These are phyloP conservation scores for Lypha dubia DNA, from an alignment of 2,888 invertebrate genomes.

Conservation along the genomic window DNA sequence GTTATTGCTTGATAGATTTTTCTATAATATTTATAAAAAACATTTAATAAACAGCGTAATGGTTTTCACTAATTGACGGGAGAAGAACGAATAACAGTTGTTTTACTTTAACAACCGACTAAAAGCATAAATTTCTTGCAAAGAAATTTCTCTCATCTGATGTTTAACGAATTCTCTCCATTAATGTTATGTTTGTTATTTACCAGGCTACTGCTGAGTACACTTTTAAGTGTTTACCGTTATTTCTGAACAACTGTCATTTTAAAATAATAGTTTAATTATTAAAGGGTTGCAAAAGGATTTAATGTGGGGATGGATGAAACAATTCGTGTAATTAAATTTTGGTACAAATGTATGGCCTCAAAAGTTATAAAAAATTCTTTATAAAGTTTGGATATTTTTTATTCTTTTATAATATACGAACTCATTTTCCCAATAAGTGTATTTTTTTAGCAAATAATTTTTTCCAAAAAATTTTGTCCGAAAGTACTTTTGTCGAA, in stretches of 20 bases:
- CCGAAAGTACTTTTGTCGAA: too few species aligned
- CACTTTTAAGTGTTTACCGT: slow-evolving; percentile 43
- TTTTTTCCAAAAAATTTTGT: too few species aligned
- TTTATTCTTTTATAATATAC: too few species aligned
- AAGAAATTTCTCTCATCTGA: slow-evolving; percentile 19
- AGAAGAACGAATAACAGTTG: slow-evolving; percentile 77
- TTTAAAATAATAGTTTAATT: slow-evolving; percentile 20
- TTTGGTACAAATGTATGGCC: neutral
- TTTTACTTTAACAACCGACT: slow-evolving; percentile 50
- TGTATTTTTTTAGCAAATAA: too few species aligned
- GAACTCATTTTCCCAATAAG: too few species aligned
- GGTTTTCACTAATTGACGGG: slow-evolving; percentile 81
- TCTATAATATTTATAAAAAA: slow-evolving; percentile 38
- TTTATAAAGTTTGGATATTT: too few species aligned
- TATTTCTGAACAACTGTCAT: slow-evolving; percentile 53
- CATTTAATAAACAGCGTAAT: slow-evolving; percentile 72
- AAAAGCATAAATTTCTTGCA: slow-evolving; percentile 39
- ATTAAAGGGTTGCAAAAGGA: neutral
- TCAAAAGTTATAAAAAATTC: too few species aligned
- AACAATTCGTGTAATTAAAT: neutral
- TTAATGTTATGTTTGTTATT: neutral
- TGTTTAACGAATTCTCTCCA: neutral
- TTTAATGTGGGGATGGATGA: neutral
- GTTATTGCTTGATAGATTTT: slow-evolving; percentile 72
- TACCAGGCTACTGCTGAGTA: slow-evolving; percentile 2